Evolutionary conservation across 2,113 vertebrate species (phyloP).

Genomic region (Poecilia latipinna): DNA sequence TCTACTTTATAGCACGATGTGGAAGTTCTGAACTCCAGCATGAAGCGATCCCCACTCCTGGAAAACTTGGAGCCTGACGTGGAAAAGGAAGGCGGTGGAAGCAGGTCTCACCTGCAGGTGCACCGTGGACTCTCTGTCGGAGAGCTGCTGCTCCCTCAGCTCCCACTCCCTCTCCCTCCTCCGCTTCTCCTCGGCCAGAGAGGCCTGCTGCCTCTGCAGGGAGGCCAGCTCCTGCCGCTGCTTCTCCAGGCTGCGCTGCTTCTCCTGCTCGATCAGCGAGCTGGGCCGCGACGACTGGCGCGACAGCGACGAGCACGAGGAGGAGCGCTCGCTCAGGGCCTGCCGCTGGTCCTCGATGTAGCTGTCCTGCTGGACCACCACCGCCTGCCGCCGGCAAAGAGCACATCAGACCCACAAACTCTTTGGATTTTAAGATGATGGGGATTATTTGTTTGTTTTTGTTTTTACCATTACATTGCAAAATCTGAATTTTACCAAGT

Average conservation of each 20-base stretch:
- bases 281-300: constrained; percentile 82
- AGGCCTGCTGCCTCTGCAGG: constrained; percentile 88
- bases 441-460: too few species aligned
- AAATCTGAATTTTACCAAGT: too few species aligned
- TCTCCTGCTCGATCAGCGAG: constrained; percentile 95
- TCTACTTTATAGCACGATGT: background rate
- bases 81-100: background rate
- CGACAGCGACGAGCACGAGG: constrained; percentile 57
- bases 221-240: constrained; percentile 93
- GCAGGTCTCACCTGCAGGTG: constrained; percentile 61
- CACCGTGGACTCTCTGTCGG: constrained; percentile 80
- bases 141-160: constrained; percentile 82
- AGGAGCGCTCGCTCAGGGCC: constrained; percentile 82
- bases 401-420: constrained; percentile 1
- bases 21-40: background rate
- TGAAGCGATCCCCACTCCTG: background rate
- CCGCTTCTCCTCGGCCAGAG: constrained; percentile 88
- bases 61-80: background rate
- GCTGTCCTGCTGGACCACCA: constrained; percentile 95
- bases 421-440: background rate
- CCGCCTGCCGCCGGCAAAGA: constrained; percentile 75
- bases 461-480: too few species aligned
- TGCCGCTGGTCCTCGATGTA: constrained; percentile 95
- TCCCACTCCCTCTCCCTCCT: constrained; percentile 88
- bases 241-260: constrained; percentile 96